These are phyloP conservation scores for Anguilla pacifica DNA, from an alignment of 2,797 vertebrate species.

Conservation along the genomic window DNA sequence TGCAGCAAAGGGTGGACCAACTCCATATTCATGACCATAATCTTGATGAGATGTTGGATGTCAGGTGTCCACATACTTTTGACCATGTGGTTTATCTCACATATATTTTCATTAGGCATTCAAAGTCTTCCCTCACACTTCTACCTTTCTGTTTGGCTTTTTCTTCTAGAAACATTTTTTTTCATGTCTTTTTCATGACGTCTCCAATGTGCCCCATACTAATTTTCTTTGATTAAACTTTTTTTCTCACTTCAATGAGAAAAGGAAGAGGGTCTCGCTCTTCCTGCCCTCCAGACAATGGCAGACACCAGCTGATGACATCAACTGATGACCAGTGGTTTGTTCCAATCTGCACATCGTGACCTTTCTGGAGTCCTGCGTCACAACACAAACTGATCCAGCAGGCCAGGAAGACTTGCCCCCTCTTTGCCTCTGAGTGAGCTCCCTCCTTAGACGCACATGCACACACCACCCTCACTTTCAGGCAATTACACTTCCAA, in stretches of 20 bases:
- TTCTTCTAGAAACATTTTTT: background rate
- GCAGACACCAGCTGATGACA: background rate
- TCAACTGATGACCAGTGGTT: constrained; percentile 17
- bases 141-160: background rate
- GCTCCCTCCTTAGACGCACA: background rate
- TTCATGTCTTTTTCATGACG: background rate
- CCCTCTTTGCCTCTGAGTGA: background rate
- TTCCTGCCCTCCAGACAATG: background rate
- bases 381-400: constrained; percentile 12
- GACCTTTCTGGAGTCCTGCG: constrained; percentile 20
- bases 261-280: background rate
- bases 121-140: background rate
- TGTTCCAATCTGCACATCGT: constrained; percentile 35
- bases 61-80: too few relatives aligned
- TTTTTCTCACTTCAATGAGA: background rate
- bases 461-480: background rate
- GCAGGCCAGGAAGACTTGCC: background rate
- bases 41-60: too few relatives aligned
- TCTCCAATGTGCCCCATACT: background rate
- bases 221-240: background rate
- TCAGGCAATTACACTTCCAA: constrained; percentile 7
- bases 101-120: background rate
- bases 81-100: background rate
- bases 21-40: too few relatives aligned
- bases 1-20: too few relatives aligned